Evolutionary conservation across 2,113 vertebrate species (phyloP), one percentile per base, ranked within the genome.

Genomic region (Lethenteron reissneri): DNA sequence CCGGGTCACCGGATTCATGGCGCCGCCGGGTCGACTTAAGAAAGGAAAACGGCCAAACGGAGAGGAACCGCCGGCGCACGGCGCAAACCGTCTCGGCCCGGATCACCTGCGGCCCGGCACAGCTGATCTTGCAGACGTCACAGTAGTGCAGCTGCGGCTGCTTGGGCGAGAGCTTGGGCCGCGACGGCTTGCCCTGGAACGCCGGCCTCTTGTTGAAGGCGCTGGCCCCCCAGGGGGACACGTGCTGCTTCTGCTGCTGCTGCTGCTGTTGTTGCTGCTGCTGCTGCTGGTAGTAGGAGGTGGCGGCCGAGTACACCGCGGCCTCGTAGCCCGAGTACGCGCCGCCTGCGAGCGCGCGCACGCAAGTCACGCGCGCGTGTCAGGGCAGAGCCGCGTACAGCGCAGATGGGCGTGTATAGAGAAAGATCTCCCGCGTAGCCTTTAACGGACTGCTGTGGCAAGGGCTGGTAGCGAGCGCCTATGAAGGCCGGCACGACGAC

Each of bases 141-240:
- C 94, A 99, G 78, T 99, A 99, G 80, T 99, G 94, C 79, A 99
- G 97, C 83, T 99, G 94, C 57, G 94, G 91, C 1, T 90, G 92
- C 77, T 97, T 99, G 68, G 92, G 90, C 12, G 92, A 87, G 76
- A 92, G 94, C 72, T 99, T 97, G 77, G 90, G 88, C 77, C 94
- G 88, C 72, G 92, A 83, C 77, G 90, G 90, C 78, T 99, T 97
- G 77, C 83, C 97, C 81, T 95, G 90, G 82, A 99, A 95, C 76
- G 88, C 84, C 70, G 87, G 75, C 81, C 97, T 97, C 84, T 97
- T 97, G 72, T 88, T 88, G 79, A 95, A 99, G 56, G 88, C 88
- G 84, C 83, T 91, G 72, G 91, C 89, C 9, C 87, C 87, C 94
- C 92, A 99, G 57, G 90, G 70, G 41, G 71, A n/a, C 25, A 17